Evolutionary conservation across 2,113 vertebrate species (phyloP).

Genomic region (Potamarius usumacintae): DNA sequence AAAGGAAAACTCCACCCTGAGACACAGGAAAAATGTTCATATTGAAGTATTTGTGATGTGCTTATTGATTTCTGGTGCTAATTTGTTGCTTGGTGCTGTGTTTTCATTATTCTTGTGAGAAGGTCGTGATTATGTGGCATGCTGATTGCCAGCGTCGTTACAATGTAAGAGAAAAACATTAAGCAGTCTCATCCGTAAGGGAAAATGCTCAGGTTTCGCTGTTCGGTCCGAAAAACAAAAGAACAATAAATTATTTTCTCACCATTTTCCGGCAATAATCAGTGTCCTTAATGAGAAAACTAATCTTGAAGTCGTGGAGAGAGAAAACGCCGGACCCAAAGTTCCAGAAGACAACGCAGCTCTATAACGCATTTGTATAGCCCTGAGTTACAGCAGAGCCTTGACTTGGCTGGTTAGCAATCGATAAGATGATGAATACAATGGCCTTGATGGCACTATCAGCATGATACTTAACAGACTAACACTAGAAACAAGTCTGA

Average conservation of each 20-base stretch:
- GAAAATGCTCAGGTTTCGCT: background rate
- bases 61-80: background rate
- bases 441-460: background rate
- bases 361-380: background rate
- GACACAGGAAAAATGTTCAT: background rate
- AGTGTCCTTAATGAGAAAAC: background rate
- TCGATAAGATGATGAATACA: background rate
- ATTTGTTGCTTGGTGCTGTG: background rate
- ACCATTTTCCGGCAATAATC: background rate
- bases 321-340: background rate
- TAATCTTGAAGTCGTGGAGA: background rate
- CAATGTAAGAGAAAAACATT: background rate
- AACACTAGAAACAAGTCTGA: too few species aligned
- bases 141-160: background rate
- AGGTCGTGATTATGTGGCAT: background rate
- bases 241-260: background rate
- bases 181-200: background rate
- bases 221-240: background rate
- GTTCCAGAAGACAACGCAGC: background rate
- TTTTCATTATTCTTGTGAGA: background rate
- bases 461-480: background rate
- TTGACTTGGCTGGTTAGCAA: background rate
- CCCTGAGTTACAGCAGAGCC: background rate
- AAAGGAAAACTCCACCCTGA: background rate
- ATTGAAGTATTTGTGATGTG: background rate